A percentile compares a stretch with the other conserved stretches of the same genome.
phyloP scores from a whole-genome alignment of 2,797 vertebrate genomes.

The Dicrostonyx torquatus region DNA sequence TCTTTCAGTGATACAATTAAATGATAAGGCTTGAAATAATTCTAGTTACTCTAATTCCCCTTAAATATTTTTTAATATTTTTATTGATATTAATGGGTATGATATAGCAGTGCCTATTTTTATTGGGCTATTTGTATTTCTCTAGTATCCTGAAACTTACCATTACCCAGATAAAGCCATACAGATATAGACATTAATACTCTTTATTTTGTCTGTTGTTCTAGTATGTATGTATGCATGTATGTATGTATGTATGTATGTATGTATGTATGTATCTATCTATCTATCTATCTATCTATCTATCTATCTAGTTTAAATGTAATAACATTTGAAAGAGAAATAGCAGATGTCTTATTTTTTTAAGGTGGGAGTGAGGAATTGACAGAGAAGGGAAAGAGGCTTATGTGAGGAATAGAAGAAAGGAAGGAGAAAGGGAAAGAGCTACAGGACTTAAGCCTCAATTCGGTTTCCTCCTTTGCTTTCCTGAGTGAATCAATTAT shows the following conservation, averaged over 20 bases:
- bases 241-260: too few relatives aligned
- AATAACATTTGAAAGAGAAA: background rate
- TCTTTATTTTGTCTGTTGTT: background rate
- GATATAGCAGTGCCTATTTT: background rate
- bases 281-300: too few relatives aligned
- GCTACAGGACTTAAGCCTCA: background rate
- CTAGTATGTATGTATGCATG: background rate
- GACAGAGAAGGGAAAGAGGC: background rate
- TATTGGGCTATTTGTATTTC: background rate
- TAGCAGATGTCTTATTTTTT: background rate
- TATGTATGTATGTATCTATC: too few relatives aligned
- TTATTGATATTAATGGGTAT: background rate
- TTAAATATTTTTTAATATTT: background rate
- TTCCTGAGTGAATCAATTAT: background rate
- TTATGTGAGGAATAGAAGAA: background rate
- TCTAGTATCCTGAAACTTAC: background rate
- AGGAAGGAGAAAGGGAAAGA: background rate
- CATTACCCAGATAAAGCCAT: background rate
- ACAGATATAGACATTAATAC: background rate
- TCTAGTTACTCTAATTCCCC: background rate
- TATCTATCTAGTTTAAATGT: background rate
- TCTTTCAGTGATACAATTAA: background rate
- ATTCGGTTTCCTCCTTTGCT: background rate
- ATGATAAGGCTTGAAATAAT: background rate
- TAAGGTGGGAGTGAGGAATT: background rate